Percentiles rank a stretch among this genome's conserved stretches.
These are phyloP conservation scores for Drosophila trichaetosa DNA, from an alignment of 2,888 invertebrate species.

Conservation along the genomic window DNA sequence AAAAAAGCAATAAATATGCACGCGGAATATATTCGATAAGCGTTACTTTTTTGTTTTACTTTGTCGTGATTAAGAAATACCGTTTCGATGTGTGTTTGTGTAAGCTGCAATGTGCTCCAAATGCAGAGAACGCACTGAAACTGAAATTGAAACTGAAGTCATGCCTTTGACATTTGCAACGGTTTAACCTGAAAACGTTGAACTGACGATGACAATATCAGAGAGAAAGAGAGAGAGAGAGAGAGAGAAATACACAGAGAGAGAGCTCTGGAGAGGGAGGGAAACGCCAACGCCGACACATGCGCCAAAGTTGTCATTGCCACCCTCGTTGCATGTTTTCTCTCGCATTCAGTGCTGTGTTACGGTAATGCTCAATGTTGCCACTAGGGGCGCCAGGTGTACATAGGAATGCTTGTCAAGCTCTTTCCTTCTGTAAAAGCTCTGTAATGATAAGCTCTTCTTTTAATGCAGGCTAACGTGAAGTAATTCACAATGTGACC, in stretches of 20 bases:
- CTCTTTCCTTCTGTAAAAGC: background rate
- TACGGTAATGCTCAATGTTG: background rate
- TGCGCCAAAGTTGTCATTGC: slow-evolving; percentile 33
- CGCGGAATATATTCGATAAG: slow-evolving; percentile 11
- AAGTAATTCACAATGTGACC: background rate
- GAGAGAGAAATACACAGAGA: slow-evolving; percentile 10
- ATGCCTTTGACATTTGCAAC: slow-evolving; percentile 53
- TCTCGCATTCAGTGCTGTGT: background rate
- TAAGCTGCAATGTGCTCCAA: slow-evolving; percentile 50
- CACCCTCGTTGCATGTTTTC: slow-evolving; percentile 28
- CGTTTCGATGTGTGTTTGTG: slow-evolving; percentile 27
- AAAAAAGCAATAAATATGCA: slow-evolving; percentile 6
- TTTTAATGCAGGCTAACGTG: background rate
- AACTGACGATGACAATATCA: slow-evolving; percentile 22
- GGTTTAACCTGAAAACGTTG: slow-evolving; percentile 47
- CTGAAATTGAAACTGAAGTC: slow-evolving; percentile 59
- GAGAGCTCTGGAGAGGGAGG: slow-evolving; percentile 2
- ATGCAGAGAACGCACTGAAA: slow-evolving; percentile 65
- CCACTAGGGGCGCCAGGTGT: slow-evolving; percentile 26
- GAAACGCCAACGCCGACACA: slow-evolving; percentile 1
- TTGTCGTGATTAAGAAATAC: slow-evolving; percentile 34
- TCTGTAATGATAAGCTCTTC: background rate
- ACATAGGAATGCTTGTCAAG: background rate
- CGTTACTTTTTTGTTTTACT: slow-evolving; percentile 18
- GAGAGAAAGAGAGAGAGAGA: slow-evolving; percentile 19